phyloP scores from a whole-genome alignment of 1,140 invertebrate species.

The Chymomyza costata region DNA sequence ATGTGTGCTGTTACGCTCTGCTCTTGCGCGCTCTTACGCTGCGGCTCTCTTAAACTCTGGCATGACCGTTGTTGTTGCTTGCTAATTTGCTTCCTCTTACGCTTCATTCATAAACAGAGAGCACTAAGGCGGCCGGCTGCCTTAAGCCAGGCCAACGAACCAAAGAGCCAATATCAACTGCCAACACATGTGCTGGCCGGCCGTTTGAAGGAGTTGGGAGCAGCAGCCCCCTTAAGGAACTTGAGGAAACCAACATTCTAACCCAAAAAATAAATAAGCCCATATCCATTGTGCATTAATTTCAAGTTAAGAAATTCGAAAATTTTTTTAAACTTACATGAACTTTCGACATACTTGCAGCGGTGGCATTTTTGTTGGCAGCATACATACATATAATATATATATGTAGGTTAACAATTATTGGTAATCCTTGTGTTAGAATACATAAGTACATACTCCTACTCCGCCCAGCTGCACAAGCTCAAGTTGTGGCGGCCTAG shows the following conservation, averaged over 20 bases:
- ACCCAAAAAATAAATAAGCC: slow-evolving; percentile 6
- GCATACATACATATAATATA: slow-evolving; percentile 47
- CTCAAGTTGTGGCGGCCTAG: no score
- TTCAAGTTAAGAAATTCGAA: slow-evolving; percentile 24
- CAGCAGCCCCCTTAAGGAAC: neutral
- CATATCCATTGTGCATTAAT: slow-evolving; percentile 12
- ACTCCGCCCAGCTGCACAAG: no score
- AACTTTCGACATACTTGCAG: slow-evolving; percentile 59
- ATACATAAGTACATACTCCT: no score
- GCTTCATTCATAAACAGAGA: slow-evolving; percentile 73
- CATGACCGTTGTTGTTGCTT: slow-evolving; percentile 11
- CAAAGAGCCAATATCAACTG: no score
- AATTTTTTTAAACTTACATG: slow-evolving; percentile 40
- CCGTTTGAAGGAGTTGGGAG: slow-evolving; percentile 44
- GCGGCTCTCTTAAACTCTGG: slow-evolving; percentile 22
- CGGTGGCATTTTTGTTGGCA: slow-evolving; percentile 62
- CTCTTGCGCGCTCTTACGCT: slow-evolving; percentile 4
- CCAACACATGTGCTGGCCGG: no score
- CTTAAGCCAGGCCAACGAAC: slow-evolving; percentile 70
- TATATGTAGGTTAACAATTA: no score
- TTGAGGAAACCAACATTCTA: slow-evolving; percentile 7
- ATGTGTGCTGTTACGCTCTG: slow-evolving; percentile 16
- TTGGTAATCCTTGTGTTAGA: no score
- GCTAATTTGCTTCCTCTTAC: slow-evolving; percentile 57
- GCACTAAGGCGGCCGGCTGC: slow-evolving; percentile 30